Percentiles rank a stretch among this genome's conserved stretches.
These are phyloP conservation scores for Bugula neritina DNA, from an alignment of 2,888 invertebrate species.

Conservation along the genomic window DNA sequence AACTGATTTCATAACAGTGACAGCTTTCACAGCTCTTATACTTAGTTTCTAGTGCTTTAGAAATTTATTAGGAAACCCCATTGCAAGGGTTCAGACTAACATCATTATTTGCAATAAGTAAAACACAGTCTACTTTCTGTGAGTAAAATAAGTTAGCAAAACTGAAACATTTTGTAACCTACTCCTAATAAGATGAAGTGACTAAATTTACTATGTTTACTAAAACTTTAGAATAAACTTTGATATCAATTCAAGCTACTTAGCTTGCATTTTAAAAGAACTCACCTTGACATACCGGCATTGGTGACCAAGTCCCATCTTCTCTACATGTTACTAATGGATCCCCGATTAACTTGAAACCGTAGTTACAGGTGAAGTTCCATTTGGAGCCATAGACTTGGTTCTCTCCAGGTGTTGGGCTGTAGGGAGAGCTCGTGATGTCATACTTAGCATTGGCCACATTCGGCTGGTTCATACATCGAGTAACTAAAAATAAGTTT, in stretches of 20 bases:
- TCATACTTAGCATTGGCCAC: neutral
- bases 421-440: neutral
- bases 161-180: too few relatives aligned
- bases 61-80: too few relatives aligned
- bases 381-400: neutral
- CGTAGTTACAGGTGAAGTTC: conserved; percentile 6
- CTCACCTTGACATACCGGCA: conserved; percentile 5
- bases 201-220: too few relatives aligned
- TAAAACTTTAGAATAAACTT: too few relatives aligned
- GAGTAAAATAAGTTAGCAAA: too few relatives aligned
- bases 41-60: too few relatives aligned
- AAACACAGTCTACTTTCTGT: too few relatives aligned
- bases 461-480: neutral
- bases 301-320: neutral
- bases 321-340: neutral
- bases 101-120: too few relatives aligned
- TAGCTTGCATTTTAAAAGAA: neutral
- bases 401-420: neutral
- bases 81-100: too few relatives aligned
- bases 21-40: too few relatives aligned
- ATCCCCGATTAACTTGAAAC: neutral
- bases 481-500: neutral
- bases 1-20: too few relatives aligned
- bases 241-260: neutral
- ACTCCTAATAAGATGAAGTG: too few relatives aligned